These are phyloP conservation scores for Busseola fusca DNA, from an alignment of 2,888 invertebrate species.

Conservation along the genomic window DNA sequence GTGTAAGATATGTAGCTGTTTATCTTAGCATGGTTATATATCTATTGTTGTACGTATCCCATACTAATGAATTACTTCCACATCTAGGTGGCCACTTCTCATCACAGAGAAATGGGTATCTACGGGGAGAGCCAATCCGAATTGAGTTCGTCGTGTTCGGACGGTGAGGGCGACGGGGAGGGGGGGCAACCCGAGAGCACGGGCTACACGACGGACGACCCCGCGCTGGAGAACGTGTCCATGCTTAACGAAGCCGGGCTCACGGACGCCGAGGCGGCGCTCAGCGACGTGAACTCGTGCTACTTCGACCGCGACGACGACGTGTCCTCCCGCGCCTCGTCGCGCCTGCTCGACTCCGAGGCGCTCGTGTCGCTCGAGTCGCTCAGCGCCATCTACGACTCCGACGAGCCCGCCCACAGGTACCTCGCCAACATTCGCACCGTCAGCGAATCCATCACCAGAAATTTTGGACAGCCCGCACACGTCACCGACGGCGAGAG, in stretches of 20 bases:
- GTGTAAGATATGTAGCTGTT: too few species aligned
- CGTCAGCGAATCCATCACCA: slow-evolving; percentile 93
- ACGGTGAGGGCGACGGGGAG: slow-evolving; percentile 86
- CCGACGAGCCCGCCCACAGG: slow-evolving; percentile 90
- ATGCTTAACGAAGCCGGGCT: slow-evolving; percentile 95
- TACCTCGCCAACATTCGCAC: slow-evolving; percentile 93
- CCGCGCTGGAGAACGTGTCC: slow-evolving; percentile 95
- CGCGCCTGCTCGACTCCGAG: slow-evolving; percentile 93
- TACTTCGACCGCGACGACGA: slow-evolving; percentile 93
- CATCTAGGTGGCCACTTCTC: slow-evolving; percentile 78
- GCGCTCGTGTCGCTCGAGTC: slow-evolving; percentile 94
- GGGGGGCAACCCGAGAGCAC: slow-evolving; percentile 91
- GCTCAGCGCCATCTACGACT: slow-evolving; percentile 94
- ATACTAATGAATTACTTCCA: slow-evolving; percentile 1
- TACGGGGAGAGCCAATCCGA: slow-evolving; percentile 94
- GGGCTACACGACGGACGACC: slow-evolving; percentile 96
- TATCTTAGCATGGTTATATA: too few species aligned
- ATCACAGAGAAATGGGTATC: slow-evolving; percentile 82
- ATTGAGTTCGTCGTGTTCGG: slow-evolving; percentile 91
- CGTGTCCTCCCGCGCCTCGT: slow-evolving; percentile 95
- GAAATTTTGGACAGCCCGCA: slow-evolving; percentile 92
- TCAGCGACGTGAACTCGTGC: slow-evolving; percentile 95
- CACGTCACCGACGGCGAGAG: slow-evolving; percentile 91
- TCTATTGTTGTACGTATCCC: neutral
- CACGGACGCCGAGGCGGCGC: slow-evolving; percentile 95